Percentiles rank a stretch among this genome's conserved stretches.
phyloP scores from a whole-genome alignment of 1,140 invertebrate species.

The Sarcophaga bullata region DNA sequence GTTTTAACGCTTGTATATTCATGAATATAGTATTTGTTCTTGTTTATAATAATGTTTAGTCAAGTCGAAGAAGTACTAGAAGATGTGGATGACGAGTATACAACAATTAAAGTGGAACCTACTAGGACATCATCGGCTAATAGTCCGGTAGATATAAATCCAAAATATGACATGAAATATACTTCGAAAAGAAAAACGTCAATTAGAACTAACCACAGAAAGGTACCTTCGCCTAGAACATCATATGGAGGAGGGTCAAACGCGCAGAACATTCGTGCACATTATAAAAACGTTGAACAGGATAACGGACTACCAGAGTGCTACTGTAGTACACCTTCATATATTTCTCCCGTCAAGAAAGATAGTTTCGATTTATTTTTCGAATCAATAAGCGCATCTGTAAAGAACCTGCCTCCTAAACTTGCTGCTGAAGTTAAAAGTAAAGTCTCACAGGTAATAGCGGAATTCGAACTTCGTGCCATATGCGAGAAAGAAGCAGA shows the following conservation, averaged over 20 bases:
- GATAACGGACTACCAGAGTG: not conserved
- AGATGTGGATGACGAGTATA: conserved; percentile 6
- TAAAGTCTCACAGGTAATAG: conserved; percentile 56
- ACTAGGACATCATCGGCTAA: not conserved
- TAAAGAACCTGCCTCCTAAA: conserved; percentile 56
- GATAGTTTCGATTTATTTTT: conserved; percentile 57
- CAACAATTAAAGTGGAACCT: conserved; percentile 30
- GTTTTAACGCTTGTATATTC: not conserved
- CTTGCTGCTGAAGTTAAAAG: conserved; percentile 57
- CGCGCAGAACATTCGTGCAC: not conserved
- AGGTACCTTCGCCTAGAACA: not conserved
- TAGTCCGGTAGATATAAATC: not conserved
- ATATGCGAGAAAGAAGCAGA: conserved; percentile 52
- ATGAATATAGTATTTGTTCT: not conserved
- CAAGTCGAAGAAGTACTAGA: not conserved
- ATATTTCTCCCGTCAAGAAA: conserved; percentile 47
- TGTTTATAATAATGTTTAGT: not conserved
- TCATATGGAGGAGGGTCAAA: not conserved
- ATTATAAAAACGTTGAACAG: not conserved
- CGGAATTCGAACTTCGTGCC: conserved; percentile 59
- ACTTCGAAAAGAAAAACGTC: not conserved
- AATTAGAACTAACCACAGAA: not conserved
- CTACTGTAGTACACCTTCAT: conserved; percentile 4
- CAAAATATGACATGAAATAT: not conserved
- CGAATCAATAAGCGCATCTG: conserved; percentile 56